Evolutionary conservation across 2,888 invertebrate genomes (phyloP).

Genomic region (Scaptomyza polygonia): DNA sequence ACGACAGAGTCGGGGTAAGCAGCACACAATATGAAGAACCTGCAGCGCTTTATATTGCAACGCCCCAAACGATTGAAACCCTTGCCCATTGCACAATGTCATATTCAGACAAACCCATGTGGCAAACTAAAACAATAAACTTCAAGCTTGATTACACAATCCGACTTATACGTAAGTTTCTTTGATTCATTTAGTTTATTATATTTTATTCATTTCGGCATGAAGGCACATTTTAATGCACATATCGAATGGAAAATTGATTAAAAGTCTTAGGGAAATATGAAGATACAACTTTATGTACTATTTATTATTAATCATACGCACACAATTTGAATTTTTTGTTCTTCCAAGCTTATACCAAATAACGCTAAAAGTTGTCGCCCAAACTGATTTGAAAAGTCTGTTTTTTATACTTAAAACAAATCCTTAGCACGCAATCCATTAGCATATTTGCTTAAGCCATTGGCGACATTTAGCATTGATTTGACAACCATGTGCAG

Average conservation of each 20-base stretch:
- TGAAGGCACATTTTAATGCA: not conserved
- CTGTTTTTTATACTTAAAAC: slow-evolving; percentile 1
- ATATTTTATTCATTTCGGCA: not conserved
- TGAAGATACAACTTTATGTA: no score
- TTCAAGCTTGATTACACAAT: not conserved
- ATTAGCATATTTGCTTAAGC: slow-evolving; percentile 37
- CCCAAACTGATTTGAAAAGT: slow-evolving; percentile 9
- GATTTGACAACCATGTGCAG: slow-evolving; percentile 59
- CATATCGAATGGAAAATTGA: not conserved
- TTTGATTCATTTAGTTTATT: not conserved
- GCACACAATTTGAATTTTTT: no score
- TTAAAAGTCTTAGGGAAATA: no score
- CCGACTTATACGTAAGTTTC: not conserved
- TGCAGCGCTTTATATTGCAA: slow-evolving; percentile 36
- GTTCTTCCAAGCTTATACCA: not conserved
- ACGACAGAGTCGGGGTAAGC: slow-evolving; percentile 40
- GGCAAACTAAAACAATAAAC: not conserved
- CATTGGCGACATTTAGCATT: slow-evolving; percentile 40
- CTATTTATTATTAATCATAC: no score
- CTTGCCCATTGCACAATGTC: not conserved
- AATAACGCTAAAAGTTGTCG: slow-evolving; percentile 4
- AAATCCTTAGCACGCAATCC: slow-evolving; percentile 1
- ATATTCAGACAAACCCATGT: slow-evolving; percentile 18
- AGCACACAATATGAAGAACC: slow-evolving; percentile 31
- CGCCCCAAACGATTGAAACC: no score